Percentiles rank a stretch among this genome's conserved stretches.
Evolutionary conservation across 1,140 invertebrate species (phyloP).

Genomic region (Cydia strobilella): DNA sequence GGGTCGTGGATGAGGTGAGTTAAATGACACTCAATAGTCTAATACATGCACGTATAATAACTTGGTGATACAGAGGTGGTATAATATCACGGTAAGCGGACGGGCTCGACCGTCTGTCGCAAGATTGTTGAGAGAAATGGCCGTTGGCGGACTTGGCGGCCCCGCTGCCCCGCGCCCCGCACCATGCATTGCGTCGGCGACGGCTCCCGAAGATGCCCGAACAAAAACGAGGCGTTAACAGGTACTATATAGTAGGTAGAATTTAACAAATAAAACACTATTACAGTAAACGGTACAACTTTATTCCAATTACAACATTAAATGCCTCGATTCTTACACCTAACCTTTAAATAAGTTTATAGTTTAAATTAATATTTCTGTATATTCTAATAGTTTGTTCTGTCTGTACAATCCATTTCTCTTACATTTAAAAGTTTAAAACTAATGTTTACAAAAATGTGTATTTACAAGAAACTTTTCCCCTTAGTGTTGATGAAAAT

Average conservation of each 20-base stretch:
- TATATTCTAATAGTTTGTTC: conserved; percentile 36
- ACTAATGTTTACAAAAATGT: conserved; percentile 25
- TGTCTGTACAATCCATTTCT: conserved; percentile 14
- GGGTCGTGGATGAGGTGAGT: no score
- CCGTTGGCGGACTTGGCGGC: no score
- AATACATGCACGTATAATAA: no score
- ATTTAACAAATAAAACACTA: background rate
- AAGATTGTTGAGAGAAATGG: no score
- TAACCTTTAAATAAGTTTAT: conserved; percentile 38
- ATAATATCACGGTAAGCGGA: no score
- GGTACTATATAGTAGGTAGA: background rate
- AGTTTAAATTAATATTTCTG: conserved; percentile 42
- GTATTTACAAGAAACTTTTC: conserved; percentile 25
- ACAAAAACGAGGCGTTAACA: no score
- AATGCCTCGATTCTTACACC: conserved; percentile 30
- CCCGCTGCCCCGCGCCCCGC: no score
- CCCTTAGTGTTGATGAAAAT: background rate
- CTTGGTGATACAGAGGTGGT: no score
- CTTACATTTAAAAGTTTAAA: conserved; percentile 19
- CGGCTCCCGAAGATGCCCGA: no score
- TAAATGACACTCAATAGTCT: no score
- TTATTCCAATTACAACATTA: conserved; percentile 14
- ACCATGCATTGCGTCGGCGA: no score
- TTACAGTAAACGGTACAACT: conserved; percentile 7
- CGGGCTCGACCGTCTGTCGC: no score